These are phyloP conservation scores for Erebia ligea DNA, from an alignment of 2,888 invertebrate genomes.

Conservation along the genomic window DNA sequence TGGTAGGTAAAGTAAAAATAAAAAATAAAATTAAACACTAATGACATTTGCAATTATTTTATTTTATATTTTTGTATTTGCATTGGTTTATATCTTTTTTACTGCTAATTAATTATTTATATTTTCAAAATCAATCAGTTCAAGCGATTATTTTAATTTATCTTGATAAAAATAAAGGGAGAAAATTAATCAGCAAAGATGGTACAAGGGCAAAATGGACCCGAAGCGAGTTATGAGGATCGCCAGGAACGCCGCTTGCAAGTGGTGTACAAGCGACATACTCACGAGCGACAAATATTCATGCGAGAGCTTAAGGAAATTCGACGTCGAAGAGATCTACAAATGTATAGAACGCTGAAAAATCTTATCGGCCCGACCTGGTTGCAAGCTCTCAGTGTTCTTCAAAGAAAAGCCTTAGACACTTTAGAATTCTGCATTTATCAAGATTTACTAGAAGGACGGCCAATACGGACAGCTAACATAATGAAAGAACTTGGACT, in stretches of 20 bases:
- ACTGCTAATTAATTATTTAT: constrained; percentile 30
- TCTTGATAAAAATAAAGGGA: not conserved
- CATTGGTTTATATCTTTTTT: no score
- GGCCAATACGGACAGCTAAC: constrained; percentile 54
- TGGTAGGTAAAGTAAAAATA: no score
- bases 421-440: constrained; percentile 58
- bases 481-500: constrained; percentile 62
- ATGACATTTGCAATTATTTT: no score
- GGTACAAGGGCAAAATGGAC: constrained; percentile 50
- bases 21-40: no score
- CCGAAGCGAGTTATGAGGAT: constrained; percentile 53
- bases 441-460: constrained; percentile 68
- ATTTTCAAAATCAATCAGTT: constrained; percentile 62
- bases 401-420: constrained; percentile 64
- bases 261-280: constrained; percentile 59
- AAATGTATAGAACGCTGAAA: constrained; percentile 48
- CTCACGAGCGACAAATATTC: constrained; percentile 61
- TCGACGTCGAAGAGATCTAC: constrained; percentile 53
- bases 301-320: constrained; percentile 67
- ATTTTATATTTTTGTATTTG: no score
- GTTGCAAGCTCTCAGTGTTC: constrained; percentile 71
- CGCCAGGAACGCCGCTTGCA: constrained; percentile 53
- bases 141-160: not conserved
- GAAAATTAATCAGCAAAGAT: constrained; percentile 41
- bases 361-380: constrained; percentile 64